Evolutionary conservation across 2,888 invertebrate species (phyloP), one percentile per base, ranked within the genome.

Genomic region (Agrochola circellaris): DNA sequence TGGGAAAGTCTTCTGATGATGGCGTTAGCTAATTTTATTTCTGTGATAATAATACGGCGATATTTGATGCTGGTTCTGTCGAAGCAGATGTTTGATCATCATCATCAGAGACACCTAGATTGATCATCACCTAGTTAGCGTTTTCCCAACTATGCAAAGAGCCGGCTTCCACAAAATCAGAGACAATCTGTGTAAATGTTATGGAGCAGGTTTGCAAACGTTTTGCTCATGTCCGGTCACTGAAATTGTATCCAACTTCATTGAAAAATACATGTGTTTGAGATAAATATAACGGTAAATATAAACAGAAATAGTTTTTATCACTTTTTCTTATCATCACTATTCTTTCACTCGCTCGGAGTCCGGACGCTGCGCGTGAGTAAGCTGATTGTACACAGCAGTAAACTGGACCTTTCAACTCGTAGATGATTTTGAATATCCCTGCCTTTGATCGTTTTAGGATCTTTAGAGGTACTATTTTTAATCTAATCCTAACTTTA

Each of bases 291-390:
- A 60, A 79, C 26, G 34, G 26, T 68, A 77, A 74, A 66, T 75
- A 70, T 76, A 89, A 87, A 89, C 82, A 87, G 82, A 88, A 84
- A 84, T 83, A 75, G 56, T 48, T 70, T 75, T 88, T 89, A 89
- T 88, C 87, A 70, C 51, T 34, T 70, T 60, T 61, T 56, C 71
- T 84, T 89, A 86, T 85, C 83, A 13, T 38, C 56, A 72, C 75
- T 60, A 87, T 88, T 88, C 83, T 88, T 88, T 88, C 71, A 64
- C 75, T 80, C 64, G 67, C 38, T 73, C 62, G 48, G 62, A 60
- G 74, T 65, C 76, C 81, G 85, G 79, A 83, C 74, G 68, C 72
- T 67, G 77, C 26, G 70, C 51, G 45, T 71, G 75, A 68, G 71
- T 67, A 23, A 45, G 38, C 62, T 64, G 67, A 69, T 71, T 73